These are phyloP conservation scores for Noturus placidus DNA, from an alignment of 2,113 vertebrate species.

Conservation along the genomic window DNA sequence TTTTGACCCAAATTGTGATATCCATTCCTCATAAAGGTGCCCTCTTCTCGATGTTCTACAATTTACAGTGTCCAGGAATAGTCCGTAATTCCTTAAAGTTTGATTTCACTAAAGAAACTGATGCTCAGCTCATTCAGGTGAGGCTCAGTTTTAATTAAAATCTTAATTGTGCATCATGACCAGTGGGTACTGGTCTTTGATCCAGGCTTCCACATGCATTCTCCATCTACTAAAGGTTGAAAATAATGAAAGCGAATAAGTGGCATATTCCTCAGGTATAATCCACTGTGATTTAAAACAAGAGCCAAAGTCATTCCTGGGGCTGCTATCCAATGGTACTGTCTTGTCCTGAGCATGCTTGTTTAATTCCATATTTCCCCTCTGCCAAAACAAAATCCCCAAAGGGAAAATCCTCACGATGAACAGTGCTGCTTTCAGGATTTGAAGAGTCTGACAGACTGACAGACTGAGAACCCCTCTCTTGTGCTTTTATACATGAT, in stretches of 20 bases:
- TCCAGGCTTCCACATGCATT: not conserved
- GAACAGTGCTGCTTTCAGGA: not conserved
- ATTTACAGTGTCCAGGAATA: not conserved
- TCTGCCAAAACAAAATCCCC: not conserved
- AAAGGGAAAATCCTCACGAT: not conserved
- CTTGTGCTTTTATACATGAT: conserved; percentile 61
- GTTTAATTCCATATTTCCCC: not conserved
- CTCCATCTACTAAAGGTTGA: not conserved
- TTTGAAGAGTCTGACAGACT: conserved; percentile 14
- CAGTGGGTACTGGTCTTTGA: not conserved
- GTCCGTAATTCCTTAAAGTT: not conserved
- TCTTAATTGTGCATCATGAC: not conserved
- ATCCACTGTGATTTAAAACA: not conserved
- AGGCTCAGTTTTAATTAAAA: not conserved
- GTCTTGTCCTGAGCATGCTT: not conserved
- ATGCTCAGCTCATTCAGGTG: not conserved
- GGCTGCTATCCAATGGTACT: not conserved
- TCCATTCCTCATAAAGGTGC: not conserved
- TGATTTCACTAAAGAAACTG: too few relatives aligned
- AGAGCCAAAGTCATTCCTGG: not conserved
- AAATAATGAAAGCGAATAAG: not conserved
- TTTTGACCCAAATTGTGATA: conserved; percentile 14
- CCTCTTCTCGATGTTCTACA: not conserved
- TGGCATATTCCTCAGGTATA: not conserved
- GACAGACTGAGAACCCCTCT: conserved; percentile 37